These are phyloP conservation scores for Macrosteles quadrilineatus DNA, from an alignment of 1,140 invertebrate species.

Conservation along the genomic window DNA sequence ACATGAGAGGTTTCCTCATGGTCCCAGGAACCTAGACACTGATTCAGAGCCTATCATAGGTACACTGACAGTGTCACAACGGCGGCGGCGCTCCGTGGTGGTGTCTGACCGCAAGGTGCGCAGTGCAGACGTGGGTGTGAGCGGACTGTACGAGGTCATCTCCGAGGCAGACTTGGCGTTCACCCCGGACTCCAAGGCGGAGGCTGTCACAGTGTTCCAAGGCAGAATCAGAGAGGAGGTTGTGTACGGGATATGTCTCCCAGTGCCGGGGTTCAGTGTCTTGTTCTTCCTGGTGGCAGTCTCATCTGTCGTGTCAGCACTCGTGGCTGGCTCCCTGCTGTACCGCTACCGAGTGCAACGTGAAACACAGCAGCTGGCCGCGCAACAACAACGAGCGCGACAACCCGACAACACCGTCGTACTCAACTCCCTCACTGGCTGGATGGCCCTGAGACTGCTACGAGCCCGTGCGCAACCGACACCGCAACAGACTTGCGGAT, in stretches of 20 bases:
- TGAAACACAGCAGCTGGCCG: constrained; percentile 51
- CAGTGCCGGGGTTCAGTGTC: constrained; percentile 83
- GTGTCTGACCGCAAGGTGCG: constrained; percentile 71
- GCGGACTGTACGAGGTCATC: constrained; percentile 87
- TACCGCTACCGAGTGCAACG: constrained; percentile 74
- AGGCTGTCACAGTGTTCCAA: constrained; percentile 83
- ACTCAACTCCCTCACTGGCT: constrained; percentile 64
- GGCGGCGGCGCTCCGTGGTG: constrained; percentile 64
- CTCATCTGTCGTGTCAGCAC: constrained; percentile 77
- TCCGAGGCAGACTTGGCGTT: constrained; percentile 91
- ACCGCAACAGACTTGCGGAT: constrained; percentile 43
- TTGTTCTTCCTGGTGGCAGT: constrained; percentile 84
- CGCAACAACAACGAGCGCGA: constrained; percentile 51
- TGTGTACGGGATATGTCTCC: constrained; percentile 89
- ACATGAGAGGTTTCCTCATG: constrained; percentile 75
- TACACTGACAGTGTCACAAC: constrained; percentile 40
- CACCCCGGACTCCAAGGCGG: constrained; percentile 73
- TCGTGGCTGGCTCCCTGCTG: constrained; percentile 73
- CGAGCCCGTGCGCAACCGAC: constrained; percentile 53
- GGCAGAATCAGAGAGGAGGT: constrained; percentile 81
- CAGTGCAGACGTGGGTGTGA: constrained; percentile 83
- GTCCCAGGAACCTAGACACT: constrained; percentile 69
- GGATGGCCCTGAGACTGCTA: constrained; percentile 69
- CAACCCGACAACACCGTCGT: constrained; percentile 32
- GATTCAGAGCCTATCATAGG: constrained; percentile 45